Base-by-base conservation (phyloP, 2,113 vertebrate genomes). In the Bubo blakistoni region DNA sequence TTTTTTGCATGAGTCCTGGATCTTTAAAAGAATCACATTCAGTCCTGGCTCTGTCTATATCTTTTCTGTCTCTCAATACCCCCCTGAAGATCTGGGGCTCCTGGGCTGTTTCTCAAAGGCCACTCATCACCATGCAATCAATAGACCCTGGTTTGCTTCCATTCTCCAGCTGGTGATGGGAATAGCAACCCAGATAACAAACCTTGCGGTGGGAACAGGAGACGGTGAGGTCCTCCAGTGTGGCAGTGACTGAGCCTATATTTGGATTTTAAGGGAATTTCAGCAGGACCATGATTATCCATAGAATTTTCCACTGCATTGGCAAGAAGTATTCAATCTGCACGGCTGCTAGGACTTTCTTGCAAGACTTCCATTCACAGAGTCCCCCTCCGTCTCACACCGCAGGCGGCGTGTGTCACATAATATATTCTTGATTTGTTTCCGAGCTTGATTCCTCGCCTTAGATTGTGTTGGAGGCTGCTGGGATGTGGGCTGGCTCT, bases 341-440 rank as follows among this genome's bases (percentile, higher is more conserved):
- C 22, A 14, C 9, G 85, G 51, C 71, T 90, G 46, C 51, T 7
- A 11, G 74, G 78, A 65, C 21, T 83, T 18, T 21, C 67, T 13
- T 88, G 76, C 86, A 86, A 81, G 90, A 63, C 82, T 90, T 44
- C 29, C 34, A 16, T 84, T 90, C 90, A 72, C 78, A 55, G 74
- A 58, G 51, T 40, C 63, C 62, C 57, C 67, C 34, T 89, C 67
- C 0, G 8, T 92, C 89, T 93, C 85, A 66, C 57, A 74, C 69
- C 0, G 0, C 63, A 81, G 77, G 88, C 5, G 0, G 32, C 0
- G 0, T 0, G 0, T 46, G 47, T 63, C 94, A 91, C 47, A 9
- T 44, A 72, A 95, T 47, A 57, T 4, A 81, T 51, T 59, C n/a
- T 81, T 83, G 63, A 83, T 86, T 54, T 49, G 15, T 71, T 95